Evolutionary conservation across 2,113 vertebrate genomes (phyloP).

Genomic region (human): GRCh38 chr9:35316501-35317000

Average conservation of each 20-base stretch:
- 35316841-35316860: conserved; percentile 5
- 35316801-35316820: neutral
- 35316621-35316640: conserved; percentile 15
- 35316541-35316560: neutral
- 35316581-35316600: neutral
- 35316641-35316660: conserved; percentile 22
- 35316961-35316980: neutral
- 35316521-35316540: neutral
- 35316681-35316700: neutral
- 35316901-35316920: neutral
- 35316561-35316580: neutral
- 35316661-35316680: neutral
- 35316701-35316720: conserved; percentile 13
- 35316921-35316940: conserved; percentile 39
- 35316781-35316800: neutral
- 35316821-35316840: conserved; percentile 34
- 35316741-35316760: neutral
- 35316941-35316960: neutral
- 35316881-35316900: conserved; percentile 7
- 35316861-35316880: conserved; percentile 20
- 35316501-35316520: neutral
- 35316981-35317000: conserved; percentile 4
- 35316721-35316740: neutral
- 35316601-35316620: neutral
- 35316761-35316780: neutral